Evolutionary conservation across 1,140 invertebrate genomes (phyloP).

Genomic region (Manduca sexta): DNA sequence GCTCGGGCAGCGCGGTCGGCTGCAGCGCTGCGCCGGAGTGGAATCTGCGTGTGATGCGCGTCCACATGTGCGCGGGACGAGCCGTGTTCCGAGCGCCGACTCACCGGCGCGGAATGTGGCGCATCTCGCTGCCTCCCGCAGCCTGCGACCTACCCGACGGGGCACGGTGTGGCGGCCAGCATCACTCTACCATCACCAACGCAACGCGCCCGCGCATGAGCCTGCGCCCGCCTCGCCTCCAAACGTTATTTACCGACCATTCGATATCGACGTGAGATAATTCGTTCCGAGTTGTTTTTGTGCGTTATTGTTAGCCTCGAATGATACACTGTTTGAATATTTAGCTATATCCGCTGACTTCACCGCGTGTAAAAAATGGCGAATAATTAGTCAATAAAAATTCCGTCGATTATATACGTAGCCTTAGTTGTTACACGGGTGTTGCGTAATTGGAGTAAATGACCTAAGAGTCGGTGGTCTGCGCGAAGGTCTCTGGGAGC

Average conservation of each 20-base stretch:
- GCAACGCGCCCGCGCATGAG: background rate
- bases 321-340: constrained; percentile 71
- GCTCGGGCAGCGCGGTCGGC: too few relatives aligned
- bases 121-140: constrained; percentile 29
- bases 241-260: constrained; percentile 21
- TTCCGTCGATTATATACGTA: constrained; percentile 67
- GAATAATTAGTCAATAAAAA: constrained; percentile 73
- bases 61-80: constrained; percentile 29
- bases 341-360: constrained; percentile 71
- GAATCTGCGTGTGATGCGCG: too few relatives aligned
- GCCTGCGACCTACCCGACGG: too few relatives aligned
- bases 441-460: constrained; percentile 71
- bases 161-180: constrained; percentile 4
- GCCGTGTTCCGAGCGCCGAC: constrained; percentile 36
- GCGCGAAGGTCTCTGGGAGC: constrained; percentile 47
- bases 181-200: background rate
- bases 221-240: constrained; percentile 6
- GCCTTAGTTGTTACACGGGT: constrained; percentile 57
- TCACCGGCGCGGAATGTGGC: constrained; percentile 61
- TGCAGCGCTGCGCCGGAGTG: too few relatives aligned
- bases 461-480: constrained; percentile 58
- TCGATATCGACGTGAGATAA: constrained; percentile 60
- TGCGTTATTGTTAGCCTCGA: constrained; percentile 64
- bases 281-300: constrained; percentile 48
- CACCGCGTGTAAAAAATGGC: constrained; percentile 64